Conservation (phyloP, 1,140 invertebrate species). For the Drosophila elegans region DNA sequence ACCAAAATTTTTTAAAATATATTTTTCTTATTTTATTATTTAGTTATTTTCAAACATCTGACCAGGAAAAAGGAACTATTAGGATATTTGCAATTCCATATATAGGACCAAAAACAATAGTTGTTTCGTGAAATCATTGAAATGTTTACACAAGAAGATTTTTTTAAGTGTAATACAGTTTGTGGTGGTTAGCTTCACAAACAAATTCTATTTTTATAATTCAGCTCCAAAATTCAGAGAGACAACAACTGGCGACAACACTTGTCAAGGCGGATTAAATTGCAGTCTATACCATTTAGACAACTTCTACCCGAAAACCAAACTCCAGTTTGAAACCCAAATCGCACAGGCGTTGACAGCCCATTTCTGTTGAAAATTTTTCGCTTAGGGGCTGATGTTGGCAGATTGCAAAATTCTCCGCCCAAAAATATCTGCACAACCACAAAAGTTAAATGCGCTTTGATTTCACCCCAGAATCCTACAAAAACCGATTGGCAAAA, state of each 20-base stretch:
- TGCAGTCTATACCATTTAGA: conserved; percentile 28
- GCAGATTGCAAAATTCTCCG: conserved; percentile 31
- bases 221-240: conserved; percentile 12
- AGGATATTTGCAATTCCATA: too few relatives aligned
- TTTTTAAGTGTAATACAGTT: not conserved
- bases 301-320: not conserved
- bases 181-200: not conserved
- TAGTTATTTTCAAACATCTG: too few relatives aligned
- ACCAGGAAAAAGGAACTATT: too few relatives aligned
- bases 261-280: conserved; percentile 72
- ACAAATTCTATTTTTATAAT: not conserved
- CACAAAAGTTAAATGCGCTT: conserved; percentile 80
- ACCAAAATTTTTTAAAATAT: not conserved
- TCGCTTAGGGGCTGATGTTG: conserved; percentile 39
- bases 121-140: too few relatives aligned
- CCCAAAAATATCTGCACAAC: conserved; percentile 40
- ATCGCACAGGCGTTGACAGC: conserved; percentile 28
- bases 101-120: too few relatives aligned
- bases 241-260: conserved; percentile 33
- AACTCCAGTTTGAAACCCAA: not conserved
- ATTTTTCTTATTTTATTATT: too few relatives aligned
- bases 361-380: conserved; percentile 18
- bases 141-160: not conserved
- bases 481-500: conserved; percentile 37
- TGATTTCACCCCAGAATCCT: conserved; percentile 66